phyloP scores from a whole-genome alignment of 1,140 invertebrate species.

The Drosophila willistoni region DNA sequence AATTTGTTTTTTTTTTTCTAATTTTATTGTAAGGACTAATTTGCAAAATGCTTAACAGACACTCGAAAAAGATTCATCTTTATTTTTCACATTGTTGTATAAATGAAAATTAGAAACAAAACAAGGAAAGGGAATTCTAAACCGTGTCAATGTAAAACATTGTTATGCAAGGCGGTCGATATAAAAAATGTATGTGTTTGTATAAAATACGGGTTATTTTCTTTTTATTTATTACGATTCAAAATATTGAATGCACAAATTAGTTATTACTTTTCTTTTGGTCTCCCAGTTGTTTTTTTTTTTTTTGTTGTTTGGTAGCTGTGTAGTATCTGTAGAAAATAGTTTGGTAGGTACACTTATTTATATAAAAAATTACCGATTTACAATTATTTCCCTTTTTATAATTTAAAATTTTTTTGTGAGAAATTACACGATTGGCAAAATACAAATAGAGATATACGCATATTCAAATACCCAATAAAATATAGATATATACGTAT shows the following conservation, averaged over 20 bases:
- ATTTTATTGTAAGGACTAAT: conserved; percentile 46
- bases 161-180: conserved; percentile 21
- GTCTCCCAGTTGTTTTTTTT: conserved; percentile 22
- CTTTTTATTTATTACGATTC: conserved; percentile 56
- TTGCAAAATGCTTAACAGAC: conserved; percentile 45
- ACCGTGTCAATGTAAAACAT: conserved; percentile 21
- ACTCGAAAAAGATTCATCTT: conserved; percentile 25
- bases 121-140: conserved; percentile 11
- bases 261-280: conserved; percentile 50
- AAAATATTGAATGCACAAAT: conserved; percentile 63
- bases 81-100: conserved; percentile 28
- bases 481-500: conserved; percentile 37
- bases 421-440: conserved; percentile 77
- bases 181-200: not conserved
- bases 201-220: conserved; percentile 38
- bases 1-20: conserved; percentile 18
- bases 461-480: conserved; percentile 56
- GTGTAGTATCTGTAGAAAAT: conserved; percentile 64
- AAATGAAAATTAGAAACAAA: conserved; percentile 16
- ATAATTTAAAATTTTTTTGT: conserved; percentile 54
- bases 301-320: conserved; percentile 44
- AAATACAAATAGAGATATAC: conserved; percentile 76
- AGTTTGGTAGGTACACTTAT: conserved; percentile 44
- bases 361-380: conserved; percentile 42
- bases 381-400: conserved; percentile 26